These are phyloP conservation scores for Pelecanoides urinatrix DNA, from an alignment of 2,113 vertebrate genomes.

Conservation along the genomic window DNA sequence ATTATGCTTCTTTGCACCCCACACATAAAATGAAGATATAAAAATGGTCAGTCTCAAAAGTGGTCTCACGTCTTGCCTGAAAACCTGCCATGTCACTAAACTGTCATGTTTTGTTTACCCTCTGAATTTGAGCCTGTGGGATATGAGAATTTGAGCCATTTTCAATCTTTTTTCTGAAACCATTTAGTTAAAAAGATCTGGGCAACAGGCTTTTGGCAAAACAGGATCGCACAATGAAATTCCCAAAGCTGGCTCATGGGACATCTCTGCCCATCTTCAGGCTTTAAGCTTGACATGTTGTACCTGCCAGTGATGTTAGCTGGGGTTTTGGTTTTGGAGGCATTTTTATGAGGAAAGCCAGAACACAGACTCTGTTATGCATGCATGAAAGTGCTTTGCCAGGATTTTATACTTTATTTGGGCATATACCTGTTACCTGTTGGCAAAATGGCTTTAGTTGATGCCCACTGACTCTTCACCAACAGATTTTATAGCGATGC, in stretches of 20 bases:
- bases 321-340: not conserved
- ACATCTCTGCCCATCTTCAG: not conserved
- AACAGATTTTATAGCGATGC: not conserved
- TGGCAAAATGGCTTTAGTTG: not conserved
- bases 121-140: not conserved
- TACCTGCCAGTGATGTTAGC: not conserved
- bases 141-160: not conserved
- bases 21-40: not conserved
- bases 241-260: not conserved
- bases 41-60: not conserved
- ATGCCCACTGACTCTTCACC: not conserved
- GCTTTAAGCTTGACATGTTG: not conserved
- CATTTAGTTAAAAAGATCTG: not conserved
- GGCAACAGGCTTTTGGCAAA: not conserved
- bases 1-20: not conserved
- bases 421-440: not conserved
- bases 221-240: not conserved
- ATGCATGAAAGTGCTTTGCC: not conserved
- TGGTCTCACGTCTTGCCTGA: not conserved
- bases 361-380: not conserved
- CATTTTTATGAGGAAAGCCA: not conserved
- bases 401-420: not conserved
- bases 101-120: not conserved
- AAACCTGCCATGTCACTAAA: not conserved
- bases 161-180: not conserved